These are phyloP conservation scores for Alosa sapidissima DNA, from an alignment of 2,797 vertebrate genomes.

Conservation along the genomic window DNA sequence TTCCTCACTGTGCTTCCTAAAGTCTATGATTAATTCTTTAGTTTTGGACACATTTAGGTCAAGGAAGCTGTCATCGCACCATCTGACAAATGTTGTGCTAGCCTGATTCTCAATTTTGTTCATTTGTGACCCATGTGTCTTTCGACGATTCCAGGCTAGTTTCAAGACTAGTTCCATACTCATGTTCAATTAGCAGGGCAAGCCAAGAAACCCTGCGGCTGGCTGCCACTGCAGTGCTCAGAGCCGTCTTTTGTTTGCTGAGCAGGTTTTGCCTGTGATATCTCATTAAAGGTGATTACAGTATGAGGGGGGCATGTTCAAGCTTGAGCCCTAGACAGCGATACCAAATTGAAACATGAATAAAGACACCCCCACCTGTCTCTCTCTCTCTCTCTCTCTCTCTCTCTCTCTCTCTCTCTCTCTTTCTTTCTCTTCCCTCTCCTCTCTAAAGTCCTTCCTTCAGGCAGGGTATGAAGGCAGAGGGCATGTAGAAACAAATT, in stretches of 20 bases:
- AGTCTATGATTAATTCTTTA: too few species aligned
- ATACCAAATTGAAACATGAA: constrained; percentile 62
- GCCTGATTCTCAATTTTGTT: too few species aligned
- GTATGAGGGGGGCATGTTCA: constrained; percentile 58
- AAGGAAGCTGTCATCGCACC: too few species aligned
- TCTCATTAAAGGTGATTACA: constrained; percentile 60
- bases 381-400: constrained; percentile 33
- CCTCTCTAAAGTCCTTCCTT: constrained; percentile 52
- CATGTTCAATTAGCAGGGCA: not conserved
- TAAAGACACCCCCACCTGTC: constrained; percentile 44
- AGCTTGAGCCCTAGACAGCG: constrained; percentile 62
- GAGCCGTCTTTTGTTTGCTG: not conserved
- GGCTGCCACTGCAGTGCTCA: not conserved
- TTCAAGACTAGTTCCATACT: not conserved
- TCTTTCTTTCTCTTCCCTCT: not conserved
- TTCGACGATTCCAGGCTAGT: not conserved
- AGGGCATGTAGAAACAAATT: constrained; percentile 64
- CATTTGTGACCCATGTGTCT: too few species aligned
- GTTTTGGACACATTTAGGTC: too few species aligned
- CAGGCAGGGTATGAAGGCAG: constrained; percentile 51
- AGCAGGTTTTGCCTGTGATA: constrained; percentile 47
- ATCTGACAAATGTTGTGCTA: too few species aligned
- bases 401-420: constrained; percentile 39
- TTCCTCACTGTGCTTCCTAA: too few species aligned
- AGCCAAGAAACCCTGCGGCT: not conserved